These are phyloP conservation scores for Siniperca scherzeri DNA, from an alignment of 2,797 vertebrate species.

Conservation along the genomic window DNA sequence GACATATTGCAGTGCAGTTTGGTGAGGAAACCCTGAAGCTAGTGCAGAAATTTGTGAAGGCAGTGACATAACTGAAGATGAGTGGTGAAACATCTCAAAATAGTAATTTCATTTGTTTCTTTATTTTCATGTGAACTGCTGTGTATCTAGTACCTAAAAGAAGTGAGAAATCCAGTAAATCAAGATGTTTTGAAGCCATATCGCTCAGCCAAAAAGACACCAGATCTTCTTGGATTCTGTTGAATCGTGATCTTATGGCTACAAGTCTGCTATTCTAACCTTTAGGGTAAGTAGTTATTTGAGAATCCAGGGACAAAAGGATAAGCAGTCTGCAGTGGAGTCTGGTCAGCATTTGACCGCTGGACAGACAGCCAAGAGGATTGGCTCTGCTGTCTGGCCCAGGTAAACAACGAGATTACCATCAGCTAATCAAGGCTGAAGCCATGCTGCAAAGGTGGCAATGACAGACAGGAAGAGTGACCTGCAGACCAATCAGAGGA, in stretches of 20 bases:
- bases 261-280: slow-evolving; percentile 9
- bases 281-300: slow-evolving; percentile 37
- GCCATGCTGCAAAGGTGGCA: slow-evolving; percentile 39
- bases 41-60: neutral
- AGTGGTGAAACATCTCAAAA: neutral
- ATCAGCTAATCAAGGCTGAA: slow-evolving; percentile 64
- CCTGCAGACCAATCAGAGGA: slow-evolving; percentile 43
- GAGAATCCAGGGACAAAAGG: slow-evolving; percentile 45
- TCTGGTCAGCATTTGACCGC: slow-evolving; percentile 27
- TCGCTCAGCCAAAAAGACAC: neutral
- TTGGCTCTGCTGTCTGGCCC: slow-evolving; percentile 48
- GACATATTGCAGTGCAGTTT: neutral
- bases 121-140: neutral
- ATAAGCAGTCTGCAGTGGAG: slow-evolving; percentile 24
- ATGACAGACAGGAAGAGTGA: slow-evolving; percentile 38
- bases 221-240: neutral
- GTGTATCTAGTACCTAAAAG: neutral
- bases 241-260: neutral
- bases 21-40: neutral
- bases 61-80: neutral
- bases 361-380: slow-evolving; percentile 57
- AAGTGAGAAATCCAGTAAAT: neutral
- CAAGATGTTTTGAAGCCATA: neutral
- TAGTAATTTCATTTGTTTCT: neutral
- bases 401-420: slow-evolving; percentile 73